Conservation (phyloP, 2,888 invertebrate genomes). For the Amaurobius ferox region DNA sequence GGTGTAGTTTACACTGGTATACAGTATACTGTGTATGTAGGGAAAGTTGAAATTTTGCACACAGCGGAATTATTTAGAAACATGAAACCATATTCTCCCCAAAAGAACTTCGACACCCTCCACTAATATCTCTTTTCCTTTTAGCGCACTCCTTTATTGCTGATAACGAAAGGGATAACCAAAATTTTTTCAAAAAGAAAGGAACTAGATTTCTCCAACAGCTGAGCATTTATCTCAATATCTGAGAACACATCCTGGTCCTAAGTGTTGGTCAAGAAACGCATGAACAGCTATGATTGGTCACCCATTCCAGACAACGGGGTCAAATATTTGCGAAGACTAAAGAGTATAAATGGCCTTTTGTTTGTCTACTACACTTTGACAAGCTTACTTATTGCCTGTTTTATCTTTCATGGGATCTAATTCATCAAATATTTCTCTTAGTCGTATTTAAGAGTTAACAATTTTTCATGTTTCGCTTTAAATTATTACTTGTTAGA, state of each 20-base stretch:
- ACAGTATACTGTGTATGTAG: no score
- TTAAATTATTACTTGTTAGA: no score
- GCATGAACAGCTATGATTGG: background rate
- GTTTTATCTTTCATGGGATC: background rate
- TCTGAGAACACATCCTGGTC: background rate
- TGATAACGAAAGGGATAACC: background rate
- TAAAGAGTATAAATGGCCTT: conserved; percentile 8
- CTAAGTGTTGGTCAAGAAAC: conserved; percentile 13
- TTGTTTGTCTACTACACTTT: conserved; percentile 5
- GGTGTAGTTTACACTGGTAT: no score
- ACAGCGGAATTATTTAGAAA: no score
- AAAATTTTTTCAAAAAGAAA: background rate
- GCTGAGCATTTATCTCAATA: conserved; percentile 1
- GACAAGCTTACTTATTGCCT: conserved; percentile 12
- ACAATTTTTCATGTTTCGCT: no score
- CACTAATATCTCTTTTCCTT: no score
- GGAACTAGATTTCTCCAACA: conserved; percentile 6
- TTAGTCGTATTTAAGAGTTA: no score
- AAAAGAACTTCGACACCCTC: no score
- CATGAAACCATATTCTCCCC: no score
- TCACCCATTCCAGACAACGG: conserved; percentile 6
- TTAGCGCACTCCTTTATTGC: no score
- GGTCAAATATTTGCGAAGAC: conserved; percentile 3
- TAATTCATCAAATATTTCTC: background rate
- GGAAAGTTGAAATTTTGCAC: no score